Evolutionary conservation across 2,797 vertebrate genomes (phyloP), one percentile per base, ranked within the genome.

Genomic region (Diceros bicornis): DNA sequence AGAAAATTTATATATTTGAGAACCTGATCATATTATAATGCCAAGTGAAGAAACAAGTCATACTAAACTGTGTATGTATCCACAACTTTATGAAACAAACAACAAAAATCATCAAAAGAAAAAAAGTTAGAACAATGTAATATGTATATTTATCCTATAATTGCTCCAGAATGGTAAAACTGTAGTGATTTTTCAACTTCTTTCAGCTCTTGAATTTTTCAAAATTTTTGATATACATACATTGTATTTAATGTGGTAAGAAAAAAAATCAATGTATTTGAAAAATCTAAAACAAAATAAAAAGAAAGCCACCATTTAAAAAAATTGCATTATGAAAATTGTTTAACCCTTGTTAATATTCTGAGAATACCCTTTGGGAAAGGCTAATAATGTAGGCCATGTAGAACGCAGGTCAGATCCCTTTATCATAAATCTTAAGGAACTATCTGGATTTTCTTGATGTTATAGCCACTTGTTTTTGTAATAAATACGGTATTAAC

Each of bases 21-120:
- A 94, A 62, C 18, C 6, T 86, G 64, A 89, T 32, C 44, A 55
- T 96, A 62, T 44, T 75, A 69, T 41, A 84, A 72, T 91, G 55
- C 55, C 27, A 52, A 57, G 12, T 82, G 29, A 61, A 78, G 61
- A 90, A 94, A 89, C 16, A 79, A 79, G 20, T 75, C 25, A 86
- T 27, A 74, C 13, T 72, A 83, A 71, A 37, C 83, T 59, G 44
- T 71, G 5, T 81, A 18, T 72, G 3, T 72, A n/a, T n/a, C 52
- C 44, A 89, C 59, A 87, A 7, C 68, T 91, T 66, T 77, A 27
- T 75, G 83, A 93, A 95, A 75, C 57, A 89, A 64, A 64, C 41
- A 41, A 66, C 18, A 66, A 64, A 79, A 41, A n/a, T 72, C 27
- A 71, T 77, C 18, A 64, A 71, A 82, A 89, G 47, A 78, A 41